These are phyloP conservation scores for Antheraea mylitta DNA, from an alignment of 1,140 invertebrate genomes.

Conservation along the genomic window DNA sequence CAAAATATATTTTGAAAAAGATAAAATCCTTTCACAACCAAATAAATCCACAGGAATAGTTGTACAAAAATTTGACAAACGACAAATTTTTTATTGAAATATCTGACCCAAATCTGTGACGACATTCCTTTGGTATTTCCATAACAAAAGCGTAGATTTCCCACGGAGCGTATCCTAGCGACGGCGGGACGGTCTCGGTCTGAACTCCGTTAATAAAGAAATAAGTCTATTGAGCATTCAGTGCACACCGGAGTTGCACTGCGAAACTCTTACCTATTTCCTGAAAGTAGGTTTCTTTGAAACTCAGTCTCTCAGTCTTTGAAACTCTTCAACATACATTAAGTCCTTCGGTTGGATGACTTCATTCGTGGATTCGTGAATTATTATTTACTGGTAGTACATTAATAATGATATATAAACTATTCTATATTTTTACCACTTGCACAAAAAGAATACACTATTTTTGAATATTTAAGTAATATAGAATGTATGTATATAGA, in stretches of 20 bases:
- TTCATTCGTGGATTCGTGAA: neutral
- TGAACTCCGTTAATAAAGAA: constrained; percentile 6
- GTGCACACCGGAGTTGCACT: neutral
- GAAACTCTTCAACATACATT: neutral
- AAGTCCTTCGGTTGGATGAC: neutral
- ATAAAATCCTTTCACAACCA: no score
- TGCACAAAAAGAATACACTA: no score
- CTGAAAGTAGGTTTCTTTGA: constrained; percentile 4
- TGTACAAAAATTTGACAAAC: neutral
- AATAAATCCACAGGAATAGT: no score
- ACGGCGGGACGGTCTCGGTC: neutral
- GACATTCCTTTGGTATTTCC: neutral
- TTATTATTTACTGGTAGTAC: neutral
- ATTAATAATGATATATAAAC: no score
- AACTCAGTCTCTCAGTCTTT: neutral
- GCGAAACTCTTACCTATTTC: constrained; percentile 5
- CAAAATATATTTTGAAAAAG: no score
- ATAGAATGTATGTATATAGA: no score
- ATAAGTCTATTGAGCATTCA: constrained; percentile 8
- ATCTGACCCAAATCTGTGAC: neutral
- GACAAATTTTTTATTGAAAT: constrained; percentile 3
- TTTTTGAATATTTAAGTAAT: no score
- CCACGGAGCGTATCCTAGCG: neutral
- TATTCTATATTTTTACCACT: no score
- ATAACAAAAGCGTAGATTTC: constrained; percentile 1